Conservation (phyloP, 2,113 vertebrate species). For the Numenius arquata region DNA sequence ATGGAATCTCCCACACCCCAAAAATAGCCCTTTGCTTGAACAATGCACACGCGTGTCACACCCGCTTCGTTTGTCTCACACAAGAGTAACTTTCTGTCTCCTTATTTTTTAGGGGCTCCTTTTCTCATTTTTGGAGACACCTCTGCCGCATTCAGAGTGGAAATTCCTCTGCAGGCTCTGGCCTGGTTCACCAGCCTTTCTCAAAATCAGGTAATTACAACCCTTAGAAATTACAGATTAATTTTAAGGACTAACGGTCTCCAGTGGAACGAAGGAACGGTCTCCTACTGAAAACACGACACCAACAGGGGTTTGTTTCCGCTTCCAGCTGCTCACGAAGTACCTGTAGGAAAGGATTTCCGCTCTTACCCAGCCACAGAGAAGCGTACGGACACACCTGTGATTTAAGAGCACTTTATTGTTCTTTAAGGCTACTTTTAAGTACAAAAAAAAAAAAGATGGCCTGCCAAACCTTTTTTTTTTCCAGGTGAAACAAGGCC, state of each 20-base stretch:
- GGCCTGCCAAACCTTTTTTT: conserved; percentile 98
- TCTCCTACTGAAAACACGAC: accelerated
- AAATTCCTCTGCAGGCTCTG: neutral
- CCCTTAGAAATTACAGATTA: too few species aligned
- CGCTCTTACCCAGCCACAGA: neutral
- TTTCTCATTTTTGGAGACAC: neutral
- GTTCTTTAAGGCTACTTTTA: conserved; percentile 99
- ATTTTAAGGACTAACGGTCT: neutral
- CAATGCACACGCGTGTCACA: accelerated
- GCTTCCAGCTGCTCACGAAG: accelerated
- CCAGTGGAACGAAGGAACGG: too few species aligned
- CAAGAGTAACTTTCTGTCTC: accelerated
- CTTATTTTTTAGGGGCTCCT: neutral
- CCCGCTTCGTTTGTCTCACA: accelerated
- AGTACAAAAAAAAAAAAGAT: conserved; percentile 97
- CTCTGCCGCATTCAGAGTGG: neutral
- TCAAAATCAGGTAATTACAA: neutral
- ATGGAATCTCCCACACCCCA: neutral
- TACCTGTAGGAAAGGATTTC: accelerated
- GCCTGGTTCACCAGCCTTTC: neutral
- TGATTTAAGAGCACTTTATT: conserved; percentile 99
- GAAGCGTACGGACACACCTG: neutral
- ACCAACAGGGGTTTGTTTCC: accelerated
- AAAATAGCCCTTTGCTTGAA: neutral
- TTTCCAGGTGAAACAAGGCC: conserved; percentile 91